Conservation (phyloP, 2,888 invertebrate genomes). For the Drosophila merina region DNA sequence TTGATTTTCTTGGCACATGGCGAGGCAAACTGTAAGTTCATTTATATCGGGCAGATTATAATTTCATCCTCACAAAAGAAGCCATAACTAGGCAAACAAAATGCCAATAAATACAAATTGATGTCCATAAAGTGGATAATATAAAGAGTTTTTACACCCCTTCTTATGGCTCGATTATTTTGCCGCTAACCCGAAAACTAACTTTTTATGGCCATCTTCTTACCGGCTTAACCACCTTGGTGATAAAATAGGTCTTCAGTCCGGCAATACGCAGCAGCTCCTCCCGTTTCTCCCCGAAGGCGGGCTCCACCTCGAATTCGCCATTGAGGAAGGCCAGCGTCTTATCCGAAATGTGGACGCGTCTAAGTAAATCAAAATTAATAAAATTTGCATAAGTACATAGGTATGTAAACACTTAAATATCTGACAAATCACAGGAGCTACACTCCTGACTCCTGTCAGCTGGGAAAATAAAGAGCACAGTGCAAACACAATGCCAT, state of each 20-base stretch:
- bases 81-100: background rate
- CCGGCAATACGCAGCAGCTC: slow-evolving; percentile 94
- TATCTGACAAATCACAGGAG: background rate
- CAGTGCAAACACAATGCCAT: slow-evolving; percentile 21
- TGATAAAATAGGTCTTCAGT: slow-evolving; percentile 96
- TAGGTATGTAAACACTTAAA: background rate
- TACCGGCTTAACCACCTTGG: slow-evolving; percentile 92
- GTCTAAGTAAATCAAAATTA: slow-evolving; percentile 85
- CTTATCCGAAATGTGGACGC: slow-evolving; percentile 96
- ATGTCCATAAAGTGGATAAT: background rate
- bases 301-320: slow-evolving; percentile 97
- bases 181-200: background rate
- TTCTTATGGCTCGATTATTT: background rate
- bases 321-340: slow-evolving; percentile 93
- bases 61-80: background rate
- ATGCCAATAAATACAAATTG: background rate
- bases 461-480: background rate
- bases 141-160: background rate
- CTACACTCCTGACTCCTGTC: background rate
- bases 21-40: slow-evolving; percentile 71
- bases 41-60: background rate
- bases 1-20: slow-evolving; percentile 77
- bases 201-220: slow-evolving; percentile 75
- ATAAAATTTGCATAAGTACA: background rate
- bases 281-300: slow-evolving; percentile 95